A percentile compares a stretch with the other conserved stretches of the same genome.
These are phyloP conservation scores for Zoanthus solanderi DNA, from an alignment of 92 coral and sea anemone genomes.

Conservation along the genomic window DNA sequence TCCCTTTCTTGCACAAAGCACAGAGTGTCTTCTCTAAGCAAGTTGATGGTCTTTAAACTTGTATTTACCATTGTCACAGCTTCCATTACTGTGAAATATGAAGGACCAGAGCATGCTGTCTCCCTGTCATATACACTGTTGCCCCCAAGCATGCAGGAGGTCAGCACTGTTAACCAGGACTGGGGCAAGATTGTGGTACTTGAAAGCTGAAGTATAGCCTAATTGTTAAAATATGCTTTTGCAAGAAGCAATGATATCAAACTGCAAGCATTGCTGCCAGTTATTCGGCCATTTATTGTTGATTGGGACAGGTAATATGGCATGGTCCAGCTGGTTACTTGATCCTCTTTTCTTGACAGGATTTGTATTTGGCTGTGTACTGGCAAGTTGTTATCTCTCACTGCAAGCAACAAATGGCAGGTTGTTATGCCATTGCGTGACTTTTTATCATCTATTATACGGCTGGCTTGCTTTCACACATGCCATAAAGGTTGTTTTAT, in stretches of 20 bases:
- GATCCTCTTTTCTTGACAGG: background rate
- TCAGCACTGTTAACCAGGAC: constrained; percentile 41
- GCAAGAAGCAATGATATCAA: constrained; percentile 56
- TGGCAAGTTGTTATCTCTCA: background rate
- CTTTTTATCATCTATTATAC: constrained; percentile 9
- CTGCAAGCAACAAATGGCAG: constrained; percentile 31
- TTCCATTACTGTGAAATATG: constrained; percentile 39
- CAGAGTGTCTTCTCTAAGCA: constrained; percentile 13
- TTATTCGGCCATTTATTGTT: constrained; percentile 35
- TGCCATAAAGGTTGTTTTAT: constrained; percentile 42
- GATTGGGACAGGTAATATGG: constrained; percentile 51
- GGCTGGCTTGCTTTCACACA: constrained; percentile 63
- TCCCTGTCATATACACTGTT: constrained; percentile 50
- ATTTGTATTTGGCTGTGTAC: constrained; percentile 11
- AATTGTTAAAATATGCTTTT: constrained; percentile 48
- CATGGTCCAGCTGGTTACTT: constrained; percentile 32
- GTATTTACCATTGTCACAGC: constrained; percentile 42
- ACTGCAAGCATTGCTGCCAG: constrained; percentile 65
- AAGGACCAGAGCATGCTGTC: constrained; percentile 10
- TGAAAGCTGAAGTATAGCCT: constrained; percentile 40
- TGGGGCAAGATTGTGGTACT: background rate
- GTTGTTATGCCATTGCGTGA: constrained; percentile 29
- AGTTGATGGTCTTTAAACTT: constrained; percentile 32
- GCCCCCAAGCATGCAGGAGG: constrained; percentile 56
- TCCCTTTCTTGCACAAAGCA: constrained; percentile 33